Evolutionary conservation across 2,113 vertebrate genomes (phyloP), one percentile per base, ranked within the genome.

Genomic region (Cynocephalus volans): DNA sequence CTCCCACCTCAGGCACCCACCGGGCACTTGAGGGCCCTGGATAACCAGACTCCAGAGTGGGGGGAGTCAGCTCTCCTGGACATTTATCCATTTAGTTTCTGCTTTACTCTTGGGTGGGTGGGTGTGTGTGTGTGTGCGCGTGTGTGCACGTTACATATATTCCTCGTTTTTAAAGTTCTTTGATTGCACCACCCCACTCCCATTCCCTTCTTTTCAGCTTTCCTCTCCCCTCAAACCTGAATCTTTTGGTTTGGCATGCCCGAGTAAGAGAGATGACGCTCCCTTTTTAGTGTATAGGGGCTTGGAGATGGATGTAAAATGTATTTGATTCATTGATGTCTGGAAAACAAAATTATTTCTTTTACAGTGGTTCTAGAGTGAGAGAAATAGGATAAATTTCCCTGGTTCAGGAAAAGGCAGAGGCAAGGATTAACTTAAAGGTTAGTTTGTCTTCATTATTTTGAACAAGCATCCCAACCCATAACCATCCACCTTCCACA

Each of bases 391-490:
- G 33, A 64, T 50, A 48, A 31, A 73, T 48, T 82, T 9, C 50
- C 45, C 36, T 5, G 1, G 19, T n/a, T 77, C 52, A 26, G 80
- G 70, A 84, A 75, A 56, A 95, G 36, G 18, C 8, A 48, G 19
- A 65, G 15, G 7, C 67, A 48, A 93, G 24, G 24, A 6, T 1
- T 65, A 62, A 84, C 33, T 93, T 41, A 23, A 82, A 93, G 88
- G 58, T 96, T 64, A 75, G 96, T 88, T 92, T 90, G 52, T 72
- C 92, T 84, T 89, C n/a, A n/a, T 24, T 70, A 41, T 90, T 88
- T 85, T 60, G 24, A 8, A 52, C 65, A 75, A 77, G 17, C 9
- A 70, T 9, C 36, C 50, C 41, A 56, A 79, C 10, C 0, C 8
- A 5, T 48, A 73, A 70, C 24, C 24, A 12, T 15, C n/a, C 21